These are phyloP conservation scores for Papilio glaucus DNA, from an alignment of 1,140 invertebrate genomes.

Conservation along the genomic window DNA sequence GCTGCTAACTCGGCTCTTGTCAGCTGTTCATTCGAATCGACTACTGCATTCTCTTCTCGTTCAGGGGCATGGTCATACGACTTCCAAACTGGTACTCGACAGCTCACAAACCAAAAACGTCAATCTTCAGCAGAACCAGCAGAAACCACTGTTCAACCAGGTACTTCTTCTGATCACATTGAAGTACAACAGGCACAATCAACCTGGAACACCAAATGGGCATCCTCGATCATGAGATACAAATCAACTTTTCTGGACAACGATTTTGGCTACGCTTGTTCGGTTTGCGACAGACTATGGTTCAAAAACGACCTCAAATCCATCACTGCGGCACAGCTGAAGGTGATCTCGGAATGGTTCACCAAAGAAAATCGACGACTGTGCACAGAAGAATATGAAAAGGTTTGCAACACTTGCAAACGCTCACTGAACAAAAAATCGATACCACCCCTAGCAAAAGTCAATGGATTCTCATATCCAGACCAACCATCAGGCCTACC, in stretches of 20 bases:
- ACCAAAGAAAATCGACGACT: constrained; percentile 55
- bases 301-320: constrained; percentile 56
- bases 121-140: constrained; percentile 43
- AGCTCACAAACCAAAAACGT: constrained; percentile 40
- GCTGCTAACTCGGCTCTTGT: constrained; percentile 47
- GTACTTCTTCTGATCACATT: constrained; percentile 46
- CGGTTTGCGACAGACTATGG: constrained; percentile 58
- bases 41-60: constrained; percentile 41
- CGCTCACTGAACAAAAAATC: constrained; percentile 51
- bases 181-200: constrained; percentile 46
- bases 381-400: constrained; percentile 50
- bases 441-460: constrained; percentile 54
- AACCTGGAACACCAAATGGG: constrained; percentile 53
- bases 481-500: constrained; percentile 50
- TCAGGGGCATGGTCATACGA: constrained; percentile 37
- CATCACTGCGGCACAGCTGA: constrained; percentile 54
- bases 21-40: constrained; percentile 44
- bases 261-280: constrained; percentile 55
- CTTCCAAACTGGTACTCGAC: constrained; percentile 44
- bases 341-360: constrained; percentile 58
- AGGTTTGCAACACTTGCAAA: constrained; percentile 57
- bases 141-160: constrained; percentile 42
- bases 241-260: constrained; percentile 53
- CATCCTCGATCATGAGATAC: constrained; percentile 50
- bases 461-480: constrained; percentile 66